phyloP scores from a whole-genome alignment of 1,140 invertebrate species.

The Tetramorium alpestre region DNA sequence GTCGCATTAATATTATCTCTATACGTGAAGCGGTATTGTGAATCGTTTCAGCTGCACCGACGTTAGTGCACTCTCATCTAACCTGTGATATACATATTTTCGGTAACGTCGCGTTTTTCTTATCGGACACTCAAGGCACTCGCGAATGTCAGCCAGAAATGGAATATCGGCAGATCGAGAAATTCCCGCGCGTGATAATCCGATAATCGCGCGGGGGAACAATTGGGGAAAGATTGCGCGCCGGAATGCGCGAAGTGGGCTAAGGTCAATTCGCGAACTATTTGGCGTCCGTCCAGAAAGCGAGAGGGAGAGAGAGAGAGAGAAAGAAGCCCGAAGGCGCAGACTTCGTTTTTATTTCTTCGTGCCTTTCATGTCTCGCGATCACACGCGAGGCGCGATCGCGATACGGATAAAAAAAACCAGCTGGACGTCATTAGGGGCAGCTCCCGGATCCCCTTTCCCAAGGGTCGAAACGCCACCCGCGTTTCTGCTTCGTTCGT shows the following conservation, averaged over 20 bases:
- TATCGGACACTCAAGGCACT: background rate
- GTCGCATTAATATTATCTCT: background rate
- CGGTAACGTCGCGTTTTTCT: background rate
- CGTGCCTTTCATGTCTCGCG: background rate
- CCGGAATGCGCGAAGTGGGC: constrained; percentile 68
- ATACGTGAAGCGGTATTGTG: background rate
- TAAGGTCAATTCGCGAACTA: constrained; percentile 76
- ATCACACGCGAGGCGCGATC: constrained; percentile 42
- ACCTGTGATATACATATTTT: background rate
- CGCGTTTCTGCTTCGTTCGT: background rate
- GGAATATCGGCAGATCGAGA: background rate
- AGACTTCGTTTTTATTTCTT: constrained; percentile 5
- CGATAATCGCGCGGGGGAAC: constrained; percentile 59
- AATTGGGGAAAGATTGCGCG: constrained; percentile 63
- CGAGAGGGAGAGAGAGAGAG: background rate
- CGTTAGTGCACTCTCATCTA: background rate
- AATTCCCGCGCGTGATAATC: constrained; percentile 20
- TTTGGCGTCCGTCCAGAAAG: constrained; percentile 73
- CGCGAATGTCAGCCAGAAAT: background rate
- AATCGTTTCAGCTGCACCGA: background rate
- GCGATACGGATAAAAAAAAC: constrained; percentile 23
- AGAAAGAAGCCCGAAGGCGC: background rate
- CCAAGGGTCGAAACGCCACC: background rate
- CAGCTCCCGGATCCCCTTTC: background rate
- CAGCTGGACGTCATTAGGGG: background rate